Base-by-base conservation (phyloP, 2,888 invertebrate species). In the Chymomyza fuscimana region DNA sequence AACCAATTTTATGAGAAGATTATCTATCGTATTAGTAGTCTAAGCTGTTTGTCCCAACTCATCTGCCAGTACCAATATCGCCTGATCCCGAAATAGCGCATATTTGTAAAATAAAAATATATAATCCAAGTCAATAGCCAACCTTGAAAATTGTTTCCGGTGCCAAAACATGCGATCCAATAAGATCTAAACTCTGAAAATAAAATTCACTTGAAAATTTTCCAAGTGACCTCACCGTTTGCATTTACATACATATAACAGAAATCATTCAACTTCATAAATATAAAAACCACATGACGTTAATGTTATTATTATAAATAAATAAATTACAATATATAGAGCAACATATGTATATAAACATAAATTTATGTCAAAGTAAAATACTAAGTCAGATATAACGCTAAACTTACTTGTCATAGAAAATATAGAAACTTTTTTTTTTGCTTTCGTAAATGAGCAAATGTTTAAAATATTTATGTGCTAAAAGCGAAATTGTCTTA, bases 331-430 rank as follows among this genome's bases (percentile, higher is more conserved):
- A 54, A 19, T 54, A 5, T 19, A 5, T 54, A 10, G 58, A 25
- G 32, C 19, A 29, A 29, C 12, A 2, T 32, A 32, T 32, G 7
- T 32, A 32, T 32, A 32, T 9, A 32, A 32, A 32, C 32, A 32
- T 32, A 32, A 32, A 58, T 74, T 84, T 74, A 76, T 84, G 83
- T 80, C 72, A 71, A 74, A 78, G 79, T 81, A 58, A 76, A 76
- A 76, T 79, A 73, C 70, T 71, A 76, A 73, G 50, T 56, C 67
- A 5, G 16, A 56, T n/a, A n/a, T n/a, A 19, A 56, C 4, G 25
- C n/a, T 58, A 36, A 70, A 12, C 7, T 56, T 51, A 63, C 52
- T 15, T 29, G 64, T 50, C 32, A 60, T 68, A 70, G 58, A 50
- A 63, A 72, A 68, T 50, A 59, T 25, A 25, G 10, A 58, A 58